Evolutionary conservation across 2,797 vertebrate species (phyloP).

Genomic region (Poeciliopsis gracilis): DNA sequence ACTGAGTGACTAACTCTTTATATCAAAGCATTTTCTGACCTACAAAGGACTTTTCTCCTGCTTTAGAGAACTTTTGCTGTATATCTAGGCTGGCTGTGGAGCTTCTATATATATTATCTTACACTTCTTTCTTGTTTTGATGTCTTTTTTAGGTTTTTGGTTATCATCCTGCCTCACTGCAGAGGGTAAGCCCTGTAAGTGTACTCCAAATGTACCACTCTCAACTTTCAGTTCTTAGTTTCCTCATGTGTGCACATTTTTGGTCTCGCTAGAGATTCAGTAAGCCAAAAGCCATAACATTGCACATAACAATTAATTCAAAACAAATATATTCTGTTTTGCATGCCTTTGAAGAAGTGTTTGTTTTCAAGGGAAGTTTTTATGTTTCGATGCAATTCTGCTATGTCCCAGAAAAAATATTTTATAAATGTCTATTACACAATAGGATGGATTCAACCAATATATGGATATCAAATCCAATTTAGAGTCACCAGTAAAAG

Average conservation of each 20-base stretch:
- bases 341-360: neutral
- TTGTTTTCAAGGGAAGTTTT: neutral
- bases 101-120: neutral
- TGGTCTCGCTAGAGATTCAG: neutral
- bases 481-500: neutral
- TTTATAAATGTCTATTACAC: neutral
- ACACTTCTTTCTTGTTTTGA: constrained; percentile 2
- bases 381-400: neutral
- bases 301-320: neutral
- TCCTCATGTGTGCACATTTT: neutral
- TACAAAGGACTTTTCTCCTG: constrained; percentile 49
- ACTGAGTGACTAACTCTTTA: constrained; percentile 69
- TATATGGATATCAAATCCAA: neutral
- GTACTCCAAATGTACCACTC: neutral
- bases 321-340: neutral
- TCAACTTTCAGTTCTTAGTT: neutral
- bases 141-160: constrained; percentile 2
- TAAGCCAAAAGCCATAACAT: neutral
- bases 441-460: neutral
- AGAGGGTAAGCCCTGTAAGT: neutral
- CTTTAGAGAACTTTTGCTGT: constrained; percentile 17
- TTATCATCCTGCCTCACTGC: constrained; percentile 3
- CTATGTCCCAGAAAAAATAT: neutral
- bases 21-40: constrained; percentile 73
- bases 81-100: constrained; percentile 17